Base-by-base conservation (phyloP, 2,888 invertebrate species). In the Hyalella azteca region DNA sequence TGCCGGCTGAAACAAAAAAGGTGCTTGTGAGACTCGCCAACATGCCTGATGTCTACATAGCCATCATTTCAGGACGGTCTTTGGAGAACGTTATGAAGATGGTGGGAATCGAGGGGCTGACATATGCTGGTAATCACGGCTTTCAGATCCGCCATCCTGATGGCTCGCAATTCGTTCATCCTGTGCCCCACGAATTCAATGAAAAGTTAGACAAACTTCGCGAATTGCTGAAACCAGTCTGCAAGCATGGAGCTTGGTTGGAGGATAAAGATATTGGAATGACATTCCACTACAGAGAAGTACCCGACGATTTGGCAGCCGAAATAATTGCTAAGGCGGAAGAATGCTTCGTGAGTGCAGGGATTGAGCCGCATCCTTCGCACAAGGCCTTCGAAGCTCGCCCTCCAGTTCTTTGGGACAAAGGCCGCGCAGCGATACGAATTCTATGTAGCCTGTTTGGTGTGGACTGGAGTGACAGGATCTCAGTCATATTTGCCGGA, bases 341-440 rank as follows among this genome's bases (percentile, higher is more conserved):
- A 22, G 86, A 87, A 78, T 86, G 88, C 76, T 88, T 88, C 84
- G 81, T 85, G 41, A 85, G 86, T 76, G 87, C 87, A 50, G 88
- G 88, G 3, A 88, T 89, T 82, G 86, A 87, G 79, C 87, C 88
- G 2, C 87, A 88, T 66, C 86, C 87, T 54, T 87, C 95, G 32
- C 94, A 95, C 87, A 95, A 94, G 86, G 95, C 95, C 0, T 90
- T 95, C n/a, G 95, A 96, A 88, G 95, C 95, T 0, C 93, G 94
- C 85, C 95, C 95, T 5, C 95, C 95, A 0, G 95, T 96, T 0
- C 92, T 94, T 86, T 96, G 96, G 96, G 94, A 96, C 88, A 95
- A 96, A 88, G 94, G 93, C 85, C 92, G 95, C 54, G 96, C 96
- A 11, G 94, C 95, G 0, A 94, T 96, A 87, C 95, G 96, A 87